Evolutionary conservation across 2,888 invertebrate species (phyloP).

Genomic region (Dryococelus australis): DNA sequence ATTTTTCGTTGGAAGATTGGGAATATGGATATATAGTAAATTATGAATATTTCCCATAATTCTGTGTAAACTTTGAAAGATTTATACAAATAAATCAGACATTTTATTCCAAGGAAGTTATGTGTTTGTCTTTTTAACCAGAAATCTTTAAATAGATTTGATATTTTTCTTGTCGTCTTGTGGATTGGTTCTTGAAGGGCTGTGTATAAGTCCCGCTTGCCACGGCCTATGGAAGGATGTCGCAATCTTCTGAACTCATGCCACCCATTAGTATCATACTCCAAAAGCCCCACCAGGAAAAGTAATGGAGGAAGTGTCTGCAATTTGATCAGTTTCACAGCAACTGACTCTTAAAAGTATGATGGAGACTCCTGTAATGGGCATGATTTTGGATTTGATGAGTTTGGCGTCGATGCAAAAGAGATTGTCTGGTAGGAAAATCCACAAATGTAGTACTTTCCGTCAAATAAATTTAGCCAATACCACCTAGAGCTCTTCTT

Average conservation of each 20-base stretch:
- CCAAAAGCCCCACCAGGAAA: neutral
- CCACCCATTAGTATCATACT: neutral
- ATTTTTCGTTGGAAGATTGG: no score
- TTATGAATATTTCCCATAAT: no score
- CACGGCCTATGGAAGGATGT: no score
- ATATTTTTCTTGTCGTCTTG: no score
- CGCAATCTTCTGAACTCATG: neutral
- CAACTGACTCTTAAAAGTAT: neutral
- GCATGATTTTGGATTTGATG: neutral
- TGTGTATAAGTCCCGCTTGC: no score
- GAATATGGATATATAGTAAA: no score
- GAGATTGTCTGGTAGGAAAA: neutral
- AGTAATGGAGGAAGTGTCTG: neutral
- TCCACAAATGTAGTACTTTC: neutral
- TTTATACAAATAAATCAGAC: no score
- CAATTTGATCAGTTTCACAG: neutral
- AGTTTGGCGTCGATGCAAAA: neutral
- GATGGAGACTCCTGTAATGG: neutral
- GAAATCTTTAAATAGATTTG: no score
- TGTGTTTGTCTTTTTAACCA: no score
- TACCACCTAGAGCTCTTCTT: slow-evolving; percentile 30
- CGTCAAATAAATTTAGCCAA: slow-evolving; percentile 23
- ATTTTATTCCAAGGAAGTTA: no score
- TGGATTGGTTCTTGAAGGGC: no score
- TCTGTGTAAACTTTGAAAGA: no score